Evolutionary conservation across 1,140 invertebrate genomes (phyloP).

Genomic region (Anastrepha ludens): DNA sequence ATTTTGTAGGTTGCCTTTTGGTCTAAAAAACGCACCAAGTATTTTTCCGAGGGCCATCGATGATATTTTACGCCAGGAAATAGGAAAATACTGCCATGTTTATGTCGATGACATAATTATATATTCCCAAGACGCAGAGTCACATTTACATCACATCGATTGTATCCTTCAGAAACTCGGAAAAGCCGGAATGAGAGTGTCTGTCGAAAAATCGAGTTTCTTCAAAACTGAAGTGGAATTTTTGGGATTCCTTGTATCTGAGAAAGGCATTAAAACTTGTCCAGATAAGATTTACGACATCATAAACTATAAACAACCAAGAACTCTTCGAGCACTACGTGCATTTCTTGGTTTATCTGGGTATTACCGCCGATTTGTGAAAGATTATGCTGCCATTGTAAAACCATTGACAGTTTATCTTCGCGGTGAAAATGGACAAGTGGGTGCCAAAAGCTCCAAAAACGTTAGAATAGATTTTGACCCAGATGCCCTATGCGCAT

Average conservation of each 20-base stretch:
- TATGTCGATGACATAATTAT: conserved; percentile 61
- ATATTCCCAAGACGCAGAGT: conserved; percentile 56
- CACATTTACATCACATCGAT: conserved; percentile 64
- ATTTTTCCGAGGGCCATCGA: conserved; percentile 18
- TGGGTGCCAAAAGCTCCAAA: neutral
- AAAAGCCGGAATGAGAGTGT: conserved; percentile 18
- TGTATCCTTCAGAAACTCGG: conserved; percentile 62
- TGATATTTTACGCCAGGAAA: conserved; percentile 53
- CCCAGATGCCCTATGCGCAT: neutral
- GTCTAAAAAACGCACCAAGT: conserved; percentile 64
- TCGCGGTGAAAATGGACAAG: conserved; percentile 52
- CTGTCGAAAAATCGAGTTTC: conserved; percentile 72
- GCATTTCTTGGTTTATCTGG: conserved; percentile 30
- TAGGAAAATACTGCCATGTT: conserved; percentile 34
- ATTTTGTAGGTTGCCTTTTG: conserved; percentile 62
- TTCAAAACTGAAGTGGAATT: conserved; percentile 60
- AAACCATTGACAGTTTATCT: conserved; percentile 54
- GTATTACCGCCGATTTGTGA: conserved; percentile 11
- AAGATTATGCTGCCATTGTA: conserved; percentile 55
- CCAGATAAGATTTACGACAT: conserved; percentile 3
- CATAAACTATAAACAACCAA: neutral
- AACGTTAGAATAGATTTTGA: conserved; percentile 35
- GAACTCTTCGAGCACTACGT: conserved; percentile 8
- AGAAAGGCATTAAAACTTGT: conserved; percentile 57
- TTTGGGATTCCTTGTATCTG: conserved; percentile 56